These are phyloP conservation scores for Ectropis crepuscularia DNA, from an alignment of 2,888 invertebrate genomes.

Conservation along the genomic window DNA sequence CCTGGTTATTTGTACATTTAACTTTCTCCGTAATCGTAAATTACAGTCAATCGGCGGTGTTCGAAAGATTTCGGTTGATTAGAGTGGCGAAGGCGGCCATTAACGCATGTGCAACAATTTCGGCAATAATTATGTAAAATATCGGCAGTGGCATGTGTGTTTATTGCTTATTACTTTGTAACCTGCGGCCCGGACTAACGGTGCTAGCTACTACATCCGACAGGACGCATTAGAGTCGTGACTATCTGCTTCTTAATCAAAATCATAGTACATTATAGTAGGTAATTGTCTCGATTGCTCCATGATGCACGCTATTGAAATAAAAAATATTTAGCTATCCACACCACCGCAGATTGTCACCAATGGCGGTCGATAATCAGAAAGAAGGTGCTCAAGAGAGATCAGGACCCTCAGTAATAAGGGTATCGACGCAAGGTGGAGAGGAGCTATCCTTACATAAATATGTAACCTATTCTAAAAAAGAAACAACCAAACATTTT, in stretches of 20 bases:
- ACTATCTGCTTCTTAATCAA: neutral
- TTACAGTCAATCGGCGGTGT: slow-evolving; percentile 54
- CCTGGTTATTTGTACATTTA: slow-evolving; percentile 49
- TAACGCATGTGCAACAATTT: slow-evolving; percentile 70
- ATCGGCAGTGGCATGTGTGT: slow-evolving; percentile 69
- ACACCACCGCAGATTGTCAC: too few relatives aligned
- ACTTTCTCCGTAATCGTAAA: slow-evolving; percentile 57
- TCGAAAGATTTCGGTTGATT: slow-evolving; percentile 59
- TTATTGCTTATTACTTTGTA: slow-evolving; percentile 75
- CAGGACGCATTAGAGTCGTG: slow-evolving; percentile 51
- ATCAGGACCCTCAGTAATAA: too few relatives aligned
- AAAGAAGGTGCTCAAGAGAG: too few relatives aligned
- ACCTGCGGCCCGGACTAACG: slow-evolving; percentile 68
- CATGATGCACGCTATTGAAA: too few relatives aligned
- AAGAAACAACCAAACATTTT: too few relatives aligned
- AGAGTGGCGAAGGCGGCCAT: slow-evolving; percentile 59
- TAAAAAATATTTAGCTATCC: too few relatives aligned
- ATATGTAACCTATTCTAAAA: too few relatives aligned
- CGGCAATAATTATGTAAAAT: slow-evolving; percentile 72
- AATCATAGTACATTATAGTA: slow-evolving; percentile 1
- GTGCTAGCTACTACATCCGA: slow-evolving; percentile 56
- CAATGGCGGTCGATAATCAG: too few relatives aligned
- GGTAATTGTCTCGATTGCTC: too few relatives aligned
- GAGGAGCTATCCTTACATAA: too few relatives aligned
- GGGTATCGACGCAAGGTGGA: too few relatives aligned